Evolutionary conservation across 1,140 invertebrate species (phyloP).

Genomic region (Myzus persicae): DNA sequence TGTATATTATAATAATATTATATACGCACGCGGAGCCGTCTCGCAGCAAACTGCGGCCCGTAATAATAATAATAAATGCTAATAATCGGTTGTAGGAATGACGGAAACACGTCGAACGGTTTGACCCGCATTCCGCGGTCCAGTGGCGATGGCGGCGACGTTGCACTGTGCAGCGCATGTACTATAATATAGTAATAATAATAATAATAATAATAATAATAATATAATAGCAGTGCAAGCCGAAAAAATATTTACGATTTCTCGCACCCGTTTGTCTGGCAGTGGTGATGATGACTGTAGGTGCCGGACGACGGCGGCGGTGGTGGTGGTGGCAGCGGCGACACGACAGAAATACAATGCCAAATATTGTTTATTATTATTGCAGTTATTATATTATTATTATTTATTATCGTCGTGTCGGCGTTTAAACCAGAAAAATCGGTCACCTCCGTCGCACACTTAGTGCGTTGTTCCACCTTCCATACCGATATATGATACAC

Average conservation of each 20-base stretch:
- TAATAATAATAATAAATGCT: slow-evolving; percentile 49
- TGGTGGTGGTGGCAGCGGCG: neutral
- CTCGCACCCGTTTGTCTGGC: neutral
- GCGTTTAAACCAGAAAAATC: neutral
- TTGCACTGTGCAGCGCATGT: too few species aligned
- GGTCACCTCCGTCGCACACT: neutral
- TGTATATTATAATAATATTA: neutral
- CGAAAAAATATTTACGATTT: slow-evolving; percentile 24
- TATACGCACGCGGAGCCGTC: neutral
- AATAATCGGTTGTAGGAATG: slow-evolving; percentile 57
- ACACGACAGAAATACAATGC: neutral
- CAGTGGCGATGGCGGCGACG: neutral
- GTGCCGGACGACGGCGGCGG: too few species aligned
- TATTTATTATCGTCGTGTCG: neutral
- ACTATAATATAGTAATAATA: too few species aligned
- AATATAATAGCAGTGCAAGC: neutral
- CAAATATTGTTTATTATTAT: neutral
- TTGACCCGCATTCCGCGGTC: slow-evolving; percentile 57
- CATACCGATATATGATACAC: neutral
- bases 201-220: too few species aligned
- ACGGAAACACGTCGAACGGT: slow-evolving; percentile 54
- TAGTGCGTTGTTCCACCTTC: neutral
- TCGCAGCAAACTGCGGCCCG: neutral
- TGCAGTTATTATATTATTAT: neutral
- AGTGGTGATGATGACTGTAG: neutral